Base-by-base conservation (phyloP, 2,797 vertebrate species). In the Brachymystax lenok region DNA sequence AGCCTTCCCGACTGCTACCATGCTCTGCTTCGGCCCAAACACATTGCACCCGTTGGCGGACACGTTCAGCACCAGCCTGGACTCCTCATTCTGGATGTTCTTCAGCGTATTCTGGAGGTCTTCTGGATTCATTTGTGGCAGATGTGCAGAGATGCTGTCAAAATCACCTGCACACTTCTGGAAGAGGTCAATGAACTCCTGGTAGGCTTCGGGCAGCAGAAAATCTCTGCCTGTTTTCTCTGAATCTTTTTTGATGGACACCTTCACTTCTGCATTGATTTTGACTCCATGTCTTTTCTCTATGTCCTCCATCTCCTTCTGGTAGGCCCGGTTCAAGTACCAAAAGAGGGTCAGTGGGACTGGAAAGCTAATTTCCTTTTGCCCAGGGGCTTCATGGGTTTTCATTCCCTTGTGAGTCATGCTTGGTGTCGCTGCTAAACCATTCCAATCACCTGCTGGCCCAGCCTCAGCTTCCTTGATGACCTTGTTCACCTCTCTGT, bases 301-400 rank as follows among this genome's bases (percentile, higher is more conserved):
- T 35, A 94, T 93, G 4, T 0, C 5, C 8, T 83, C 0, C 0
- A 95, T 10, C 75, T 93, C 82, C 2, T 91, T 40, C 8, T 28
- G 14, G 61, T 83, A 89, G 79, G 78, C 73, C 6, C 88, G 76
- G 74, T 4, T 69, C 40, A 94, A 2, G 16, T 91, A 92, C 79
- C 79, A 86, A 74, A 76, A 93, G 4, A 0, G 63, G 54, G 0
- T 0, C 17, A 88, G 2, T 7, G 91, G 50, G 8, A 93, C 0
- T 0, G 0, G 0, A 66, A 61, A 71, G 35, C 1, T 28, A 0
- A n/a, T 50, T 0, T 71, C 21, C 28, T 19, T 0, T 2, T 0
- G 7, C 0, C 1, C 17, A 8, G 67, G 12, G 0, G 66, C 68
- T 74, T 1, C 54, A 51, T 17, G 66, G 40, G 3, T 14, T 8